These are phyloP conservation scores for Prunella fulvescens DNA, from an alignment of 2,113 vertebrate species.

Conservation along the genomic window DNA sequence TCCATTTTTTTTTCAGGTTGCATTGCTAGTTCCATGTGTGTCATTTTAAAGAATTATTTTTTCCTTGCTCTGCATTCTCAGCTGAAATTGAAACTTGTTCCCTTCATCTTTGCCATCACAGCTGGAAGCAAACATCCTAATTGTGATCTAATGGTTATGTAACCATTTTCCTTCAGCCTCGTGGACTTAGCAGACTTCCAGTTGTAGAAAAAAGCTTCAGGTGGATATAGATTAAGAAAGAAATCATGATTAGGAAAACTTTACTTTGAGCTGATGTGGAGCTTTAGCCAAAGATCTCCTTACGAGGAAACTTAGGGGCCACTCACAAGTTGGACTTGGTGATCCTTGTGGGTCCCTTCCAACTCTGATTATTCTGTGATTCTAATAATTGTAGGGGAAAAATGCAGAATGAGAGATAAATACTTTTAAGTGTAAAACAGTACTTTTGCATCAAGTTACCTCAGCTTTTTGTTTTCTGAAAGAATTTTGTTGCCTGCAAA, in stretches of 20 bases:
- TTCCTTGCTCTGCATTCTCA: neutral
- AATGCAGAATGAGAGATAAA: neutral
- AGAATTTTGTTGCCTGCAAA: neutral
- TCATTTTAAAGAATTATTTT: neutral
- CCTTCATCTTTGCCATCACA: neutral
- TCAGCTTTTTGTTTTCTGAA: neutral
- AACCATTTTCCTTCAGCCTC: neutral
- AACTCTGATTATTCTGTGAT: neutral
- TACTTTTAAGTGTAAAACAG: neutral
- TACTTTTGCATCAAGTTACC: neutral
- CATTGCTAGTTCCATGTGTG: neutral
- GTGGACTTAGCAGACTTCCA: neutral
- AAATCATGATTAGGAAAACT: neutral
- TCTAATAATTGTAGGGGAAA: neutral
- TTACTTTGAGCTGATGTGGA: neutral
- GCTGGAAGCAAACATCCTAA: neutral
- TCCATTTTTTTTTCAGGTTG: neutral
- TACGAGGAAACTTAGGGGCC: neutral
- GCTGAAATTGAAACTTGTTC: neutral
- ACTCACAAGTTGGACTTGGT: rapidly evolving
- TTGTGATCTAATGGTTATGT: neutral
- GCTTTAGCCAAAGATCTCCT: neutral
- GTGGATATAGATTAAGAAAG: neutral
- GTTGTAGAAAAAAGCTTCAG: neutral
- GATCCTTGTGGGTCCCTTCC: neutral